Percentiles rank a stretch among this genome's conserved stretches.
Conservation (phyloP, 2,888 invertebrate genomes). For the Pollenia griseotomentosa region DNA sequence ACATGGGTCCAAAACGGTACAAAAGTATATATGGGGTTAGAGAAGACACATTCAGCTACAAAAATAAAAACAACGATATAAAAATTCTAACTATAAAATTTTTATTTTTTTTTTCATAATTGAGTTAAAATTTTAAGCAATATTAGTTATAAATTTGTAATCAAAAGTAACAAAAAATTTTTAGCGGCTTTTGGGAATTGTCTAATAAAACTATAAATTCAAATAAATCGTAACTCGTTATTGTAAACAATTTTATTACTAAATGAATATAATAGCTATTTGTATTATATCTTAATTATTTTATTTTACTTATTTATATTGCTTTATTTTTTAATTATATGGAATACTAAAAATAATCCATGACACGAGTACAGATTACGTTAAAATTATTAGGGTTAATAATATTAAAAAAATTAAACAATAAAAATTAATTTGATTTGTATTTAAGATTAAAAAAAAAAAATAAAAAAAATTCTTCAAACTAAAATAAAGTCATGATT, state of each 20-base stretch:
- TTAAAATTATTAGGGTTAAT: background rate
- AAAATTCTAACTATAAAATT: no score
- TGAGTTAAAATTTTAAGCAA: slow-evolving; percentile 33
- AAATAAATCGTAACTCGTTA: background rate
- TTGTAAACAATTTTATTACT: slow-evolving; percentile 27
- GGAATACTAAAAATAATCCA: no score
- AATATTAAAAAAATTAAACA: slow-evolving; percentile 28
- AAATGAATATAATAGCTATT: background rate
- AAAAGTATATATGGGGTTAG: no score
- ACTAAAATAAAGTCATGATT: slow-evolving; percentile 49
- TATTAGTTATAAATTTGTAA: slow-evolving; percentile 22
- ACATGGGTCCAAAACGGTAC: no score
- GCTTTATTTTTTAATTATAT: background rate
- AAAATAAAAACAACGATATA: no score
- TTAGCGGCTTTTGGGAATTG: background rate
- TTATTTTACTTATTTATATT: background rate
- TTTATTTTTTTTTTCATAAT: slow-evolving; percentile 4
- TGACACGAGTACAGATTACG: no score
- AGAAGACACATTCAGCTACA: no score
- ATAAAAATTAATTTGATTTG: slow-evolving; percentile 14
- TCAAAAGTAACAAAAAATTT: background rate
- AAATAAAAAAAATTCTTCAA: slow-evolving; percentile 23
- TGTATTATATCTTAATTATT: no score
- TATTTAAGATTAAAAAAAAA: slow-evolving; percentile 29
- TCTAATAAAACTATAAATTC: background rate